Evolutionary conservation across 2,797 vertebrate species (phyloP), one percentile per base, ranked within the genome.

Genomic region (Pteropus rufus): DNA sequence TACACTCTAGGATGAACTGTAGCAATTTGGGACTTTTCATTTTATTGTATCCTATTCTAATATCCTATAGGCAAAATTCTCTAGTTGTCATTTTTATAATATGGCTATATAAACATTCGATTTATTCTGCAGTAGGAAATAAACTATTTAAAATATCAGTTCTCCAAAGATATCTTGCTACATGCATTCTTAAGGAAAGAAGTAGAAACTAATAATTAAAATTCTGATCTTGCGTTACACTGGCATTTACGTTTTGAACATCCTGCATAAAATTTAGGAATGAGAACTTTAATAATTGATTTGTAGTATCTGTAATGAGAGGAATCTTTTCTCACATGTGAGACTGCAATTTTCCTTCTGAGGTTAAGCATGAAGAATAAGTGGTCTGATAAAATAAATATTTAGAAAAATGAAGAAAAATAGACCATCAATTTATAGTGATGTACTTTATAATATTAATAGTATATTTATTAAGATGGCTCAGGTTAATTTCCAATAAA

Each of bases 401-500:
- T 88, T 67, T 77, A 94, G 70, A 82, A 60, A 3, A 58, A 84
- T 62, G 80, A 88, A 60, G 12, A n/a, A 92, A 95, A 97, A 93
- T 29, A 80, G 7, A 86, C 2, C 9, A 84, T 56, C 7, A 62
- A 54, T 18, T 94, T 90, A 34, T 65, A 84, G 60, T 54, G 29
- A 77, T 34, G 2, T 16, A 21, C 58, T 64, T 85, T 81, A 62
- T 88, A 73, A 69, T 44, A 58, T 23, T n/a, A 67, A 11, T 46
- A 39, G 4, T 76, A 36, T 65, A 54, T 41, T 87, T 77, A 64
- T 70, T 76, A n/a, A 62, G 56, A 11, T 39, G 5, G 16, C n/a
- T 77, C 52, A 62, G 11, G 18, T 46, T 21, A 67, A 95, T 7
- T 83, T 89, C 14, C 10, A 49, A 19, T 62, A 62, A 67, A 81